phyloP scores from a whole-genome alignment of 2,888 invertebrate genomes.

The Leptinotarsa tumamoca region DNA sequence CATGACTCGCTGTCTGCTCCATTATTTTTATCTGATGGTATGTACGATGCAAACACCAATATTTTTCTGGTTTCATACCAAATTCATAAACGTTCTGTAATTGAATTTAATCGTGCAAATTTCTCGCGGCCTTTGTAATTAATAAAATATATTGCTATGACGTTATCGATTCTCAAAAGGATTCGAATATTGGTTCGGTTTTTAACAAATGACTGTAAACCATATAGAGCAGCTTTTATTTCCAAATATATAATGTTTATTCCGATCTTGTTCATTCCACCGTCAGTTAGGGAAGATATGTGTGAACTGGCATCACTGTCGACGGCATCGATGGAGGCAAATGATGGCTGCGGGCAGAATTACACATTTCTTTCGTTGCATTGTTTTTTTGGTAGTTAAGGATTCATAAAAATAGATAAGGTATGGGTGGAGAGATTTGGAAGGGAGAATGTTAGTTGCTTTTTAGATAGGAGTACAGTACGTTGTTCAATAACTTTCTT shows the following conservation, averaged over 20 bases:
- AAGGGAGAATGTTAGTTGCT: too few species aligned
- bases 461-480: too few species aligned
- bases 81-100: conserved; percentile 1
- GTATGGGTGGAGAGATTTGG: too few species aligned
- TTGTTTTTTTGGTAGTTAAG: too few species aligned
- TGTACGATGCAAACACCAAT: conserved; percentile 16
- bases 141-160: conserved; percentile 14
- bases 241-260: background rate
- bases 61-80: conserved; percentile 24
- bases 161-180: conserved; percentile 20
- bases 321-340: too few species aligned
- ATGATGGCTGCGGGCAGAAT: too few species aligned
- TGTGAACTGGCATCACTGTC: too few species aligned
- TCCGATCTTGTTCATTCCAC: too few species aligned
- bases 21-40: conserved; percentile 4
- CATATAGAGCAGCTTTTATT: background rate
- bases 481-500: too few species aligned
- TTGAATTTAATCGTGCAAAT: background rate
- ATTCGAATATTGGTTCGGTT: background rate
- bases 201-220: background rate
- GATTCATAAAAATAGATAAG: too few species aligned
- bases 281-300: too few species aligned
- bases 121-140: conserved; percentile 17
- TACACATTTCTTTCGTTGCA: too few species aligned
- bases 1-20: conserved; percentile 15